Conservation (phyloP, 2,113 vertebrate genomes). For the Mobula hypostoma region DNA sequence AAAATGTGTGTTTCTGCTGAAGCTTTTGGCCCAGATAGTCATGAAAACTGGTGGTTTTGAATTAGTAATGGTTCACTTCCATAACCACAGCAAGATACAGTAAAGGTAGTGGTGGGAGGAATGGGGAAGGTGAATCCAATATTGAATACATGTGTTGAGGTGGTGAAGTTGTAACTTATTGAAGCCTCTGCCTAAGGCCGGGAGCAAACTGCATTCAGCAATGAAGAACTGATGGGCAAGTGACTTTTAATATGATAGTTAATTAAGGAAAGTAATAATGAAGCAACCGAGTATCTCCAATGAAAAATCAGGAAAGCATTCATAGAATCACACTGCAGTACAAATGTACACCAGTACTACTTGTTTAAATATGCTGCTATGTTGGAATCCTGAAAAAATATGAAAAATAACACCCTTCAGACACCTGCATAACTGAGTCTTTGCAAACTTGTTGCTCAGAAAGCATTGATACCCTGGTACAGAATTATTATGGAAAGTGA, state of each 20-base stretch:
- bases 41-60: no score
- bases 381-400: no score
- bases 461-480: background rate
- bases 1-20: no score
- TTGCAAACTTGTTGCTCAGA: background rate
- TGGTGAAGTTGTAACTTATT: background rate
- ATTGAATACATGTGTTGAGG: background rate
- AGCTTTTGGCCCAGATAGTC: no score
- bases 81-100: no score
- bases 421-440: no score
- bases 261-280: background rate
- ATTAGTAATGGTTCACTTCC: no score
- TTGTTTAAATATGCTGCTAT: background rate
- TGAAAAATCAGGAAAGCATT: background rate
- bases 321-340: background rate
- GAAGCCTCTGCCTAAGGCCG: background rate
- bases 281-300: background rate
- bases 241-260: background rate
- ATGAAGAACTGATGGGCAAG: background rate
- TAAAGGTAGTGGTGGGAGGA: background rate
- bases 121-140: background rate
- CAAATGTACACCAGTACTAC: background rate
- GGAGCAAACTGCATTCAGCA: background rate
- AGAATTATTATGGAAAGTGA: background rate
- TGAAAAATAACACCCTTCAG: no score